phyloP scores from a whole-genome alignment of 2,888 invertebrate genomes.

The Acheta domesticus region DNA sequence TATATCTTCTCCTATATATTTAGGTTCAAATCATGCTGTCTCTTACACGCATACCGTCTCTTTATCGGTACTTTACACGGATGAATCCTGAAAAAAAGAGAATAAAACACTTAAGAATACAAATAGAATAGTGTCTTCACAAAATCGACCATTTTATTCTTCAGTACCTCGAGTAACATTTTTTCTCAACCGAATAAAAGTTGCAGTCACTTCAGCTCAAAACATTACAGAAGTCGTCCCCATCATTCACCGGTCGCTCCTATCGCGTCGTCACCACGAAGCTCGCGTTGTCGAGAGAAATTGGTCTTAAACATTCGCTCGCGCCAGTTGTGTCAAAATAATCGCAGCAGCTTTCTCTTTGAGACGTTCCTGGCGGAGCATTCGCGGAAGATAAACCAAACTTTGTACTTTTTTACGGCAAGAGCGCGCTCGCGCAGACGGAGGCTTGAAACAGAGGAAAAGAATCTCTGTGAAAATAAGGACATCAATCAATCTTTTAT shows the following conservation, averaged over 20 bases:
- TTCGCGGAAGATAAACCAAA: background rate
- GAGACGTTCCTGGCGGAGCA: background rate
- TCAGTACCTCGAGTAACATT: too few species aligned
- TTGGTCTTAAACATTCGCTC: background rate
- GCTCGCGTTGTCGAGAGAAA: background rate
- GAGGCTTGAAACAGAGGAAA: background rate
- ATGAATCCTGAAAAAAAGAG: too few species aligned
- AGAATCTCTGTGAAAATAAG: background rate
- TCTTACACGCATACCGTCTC: too few species aligned
- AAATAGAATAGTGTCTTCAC: too few species aligned
- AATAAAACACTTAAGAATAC: too few species aligned
- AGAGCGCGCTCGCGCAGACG: background rate
- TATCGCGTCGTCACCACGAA: background rate
- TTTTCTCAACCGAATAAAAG: too few species aligned
- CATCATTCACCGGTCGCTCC: background rate
- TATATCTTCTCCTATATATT: too few species aligned
- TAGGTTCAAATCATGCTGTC: too few species aligned
- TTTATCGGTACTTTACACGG: too few species aligned
- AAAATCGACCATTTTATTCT: too few species aligned
- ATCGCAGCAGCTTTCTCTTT: background rate
- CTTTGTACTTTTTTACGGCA: background rate
- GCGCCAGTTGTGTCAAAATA: background rate
- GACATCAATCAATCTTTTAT: conserved; percentile 9
- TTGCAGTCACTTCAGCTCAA: too few species aligned
- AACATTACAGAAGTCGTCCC: background rate